Conservation (phyloP, 1,140 invertebrate species). For the Drosophila jambulina region DNA sequence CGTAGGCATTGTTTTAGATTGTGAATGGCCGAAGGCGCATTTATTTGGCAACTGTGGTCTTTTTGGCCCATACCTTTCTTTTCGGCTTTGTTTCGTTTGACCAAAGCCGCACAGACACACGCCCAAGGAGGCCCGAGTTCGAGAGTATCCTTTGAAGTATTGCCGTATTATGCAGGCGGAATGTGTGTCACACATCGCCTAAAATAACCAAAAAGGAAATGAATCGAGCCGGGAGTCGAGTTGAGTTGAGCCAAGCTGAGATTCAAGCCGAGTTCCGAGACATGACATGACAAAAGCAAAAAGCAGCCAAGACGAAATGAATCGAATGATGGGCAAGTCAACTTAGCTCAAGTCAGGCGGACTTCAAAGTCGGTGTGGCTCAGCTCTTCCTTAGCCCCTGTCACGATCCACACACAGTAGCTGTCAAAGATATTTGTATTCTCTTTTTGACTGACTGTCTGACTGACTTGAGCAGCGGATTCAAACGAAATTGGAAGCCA, state of each 20-base stretch:
- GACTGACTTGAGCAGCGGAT: constrained; percentile 54
- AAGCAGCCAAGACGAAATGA: constrained; percentile 48
- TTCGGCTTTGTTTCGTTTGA: constrained; percentile 42
- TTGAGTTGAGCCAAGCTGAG: constrained; percentile 47
- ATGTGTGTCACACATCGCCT: constrained; percentile 71
- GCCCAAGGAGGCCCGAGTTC: constrained; percentile 9
- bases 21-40: constrained; percentile 49
- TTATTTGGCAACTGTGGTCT: constrained; percentile 33
- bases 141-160: constrained; percentile 71
- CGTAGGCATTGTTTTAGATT: constrained; percentile 44
- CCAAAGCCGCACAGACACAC: constrained; percentile 45
- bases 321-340: constrained; percentile 57
- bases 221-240: constrained; percentile 45
- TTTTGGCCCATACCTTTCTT: constrained; percentile 21
- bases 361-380: constrained; percentile 75
- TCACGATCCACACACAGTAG: constrained; percentile 58
- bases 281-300: constrained; percentile 62
- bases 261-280: constrained; percentile 60
- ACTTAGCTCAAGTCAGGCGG: constrained; percentile 48
- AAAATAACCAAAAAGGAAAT: constrained; percentile 74
- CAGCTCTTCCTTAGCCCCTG: constrained; percentile 28
- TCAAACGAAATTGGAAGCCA: constrained; percentile 70
- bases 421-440: constrained; percentile 84
- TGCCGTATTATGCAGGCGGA: constrained; percentile 59
- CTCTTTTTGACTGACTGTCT: constrained; percentile 65